A percentile compares a stretch with the other conserved stretches of the same genome.
Evolutionary conservation across 2,888 invertebrate species (phyloP).

Genomic region (Desoria tigrina): DNA sequence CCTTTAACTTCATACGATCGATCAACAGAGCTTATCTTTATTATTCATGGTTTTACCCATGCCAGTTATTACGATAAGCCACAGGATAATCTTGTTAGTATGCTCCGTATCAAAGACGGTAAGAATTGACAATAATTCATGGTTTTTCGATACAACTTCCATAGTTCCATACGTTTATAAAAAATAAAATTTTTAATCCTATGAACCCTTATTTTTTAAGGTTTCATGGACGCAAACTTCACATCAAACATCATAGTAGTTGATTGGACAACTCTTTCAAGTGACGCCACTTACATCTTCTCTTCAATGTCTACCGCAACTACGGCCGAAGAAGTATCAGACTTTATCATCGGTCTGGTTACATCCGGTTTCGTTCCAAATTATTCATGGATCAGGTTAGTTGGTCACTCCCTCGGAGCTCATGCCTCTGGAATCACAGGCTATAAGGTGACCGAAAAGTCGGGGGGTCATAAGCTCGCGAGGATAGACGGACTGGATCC

Average conservation of each 20-base stretch:
- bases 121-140: not conserved
- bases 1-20: not conserved
- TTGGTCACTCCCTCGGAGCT: conserved; percentile 16
- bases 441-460: not conserved
- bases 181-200: too few relatives aligned
- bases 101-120: conserved; percentile 9
- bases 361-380: not conserved
- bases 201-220: too few relatives aligned
- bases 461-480: not conserved
- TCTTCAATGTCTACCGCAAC: conserved; percentile 11
- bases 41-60: conserved; percentile 13
- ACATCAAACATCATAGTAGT: conserved; percentile 1
- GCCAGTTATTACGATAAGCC: not conserved
- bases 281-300: conserved; percentile 3
- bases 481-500: not conserved
- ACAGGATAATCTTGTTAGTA: not conserved
- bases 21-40: not conserved
- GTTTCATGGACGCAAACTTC: not conserved
- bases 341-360: not conserved
- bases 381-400: not conserved
- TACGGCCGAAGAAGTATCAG: not conserved
- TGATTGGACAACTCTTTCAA: conserved; percentile 12
- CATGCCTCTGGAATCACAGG: conserved; percentile 16
- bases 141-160: too few relatives aligned
- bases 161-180: too few relatives aligned